Evolutionary conservation across 2,888 invertebrate genomes (phyloP), one percentile per base, ranked within the genome.

Genomic region (Reticulitermes lucifugus): DNA sequence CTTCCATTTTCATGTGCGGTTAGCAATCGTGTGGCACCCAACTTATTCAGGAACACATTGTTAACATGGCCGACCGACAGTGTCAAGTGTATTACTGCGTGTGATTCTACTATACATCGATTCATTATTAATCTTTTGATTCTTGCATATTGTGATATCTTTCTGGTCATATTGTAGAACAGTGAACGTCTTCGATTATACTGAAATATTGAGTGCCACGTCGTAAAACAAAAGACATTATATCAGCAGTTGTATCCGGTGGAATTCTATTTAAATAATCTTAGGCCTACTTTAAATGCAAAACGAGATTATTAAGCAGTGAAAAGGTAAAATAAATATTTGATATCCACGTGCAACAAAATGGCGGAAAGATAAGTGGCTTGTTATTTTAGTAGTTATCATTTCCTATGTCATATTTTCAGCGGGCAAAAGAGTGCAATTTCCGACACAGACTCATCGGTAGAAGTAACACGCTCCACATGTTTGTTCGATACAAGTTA

Each of bases 51-150:
- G 73, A 41, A 35, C 25, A 25, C 25, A 65, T n/a, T 65, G 65
- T 65, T 65, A 65, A 65, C 65, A 25, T 65, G n/a, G 65, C 65
- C 25, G 65, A 65, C 25, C 65, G 25, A 73, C 41, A 73, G 29
- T 73, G 77, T 77, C 46, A 75, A 43, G 77, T 77, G 77, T 77
- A 77, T 77, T 46, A n/a, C 14, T 77, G 41, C 75, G 75, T 77
- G 77, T 77, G 77, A 77, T 77, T 77, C 77, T 35, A 77, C 77
- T 43, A 77, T 77, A 77, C 77, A 77, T 77, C 77, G 77, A 77
- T 21, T 12, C 41, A 29, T 73, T 41, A 73, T 35, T 73, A 73
- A 14, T 7, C 25, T 73, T 41, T 35, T 75, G 75, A 21, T 46
- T 46, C 77, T 3, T 77, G 35, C 77, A 21, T 77, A 46, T 77